Evolutionary conservation across 2,113 vertebrate species (phyloP).

Genomic region (Podocnemis expansa): DNA sequence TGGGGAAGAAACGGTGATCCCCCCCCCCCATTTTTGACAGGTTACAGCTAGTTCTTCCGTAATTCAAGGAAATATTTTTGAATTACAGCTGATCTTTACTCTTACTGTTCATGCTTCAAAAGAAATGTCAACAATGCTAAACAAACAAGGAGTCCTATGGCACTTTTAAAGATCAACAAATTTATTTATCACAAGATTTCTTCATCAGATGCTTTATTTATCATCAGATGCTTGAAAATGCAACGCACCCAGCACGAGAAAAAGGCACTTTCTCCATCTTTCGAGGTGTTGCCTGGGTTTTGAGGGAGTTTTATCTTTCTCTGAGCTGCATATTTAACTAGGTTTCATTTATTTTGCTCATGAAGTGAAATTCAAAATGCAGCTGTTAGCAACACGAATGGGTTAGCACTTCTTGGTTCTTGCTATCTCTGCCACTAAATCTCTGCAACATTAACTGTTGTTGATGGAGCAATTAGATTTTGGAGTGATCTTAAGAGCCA

Average conservation of each 20-base stretch:
- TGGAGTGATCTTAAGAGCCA: neutral
- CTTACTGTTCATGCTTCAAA: too few relatives aligned
- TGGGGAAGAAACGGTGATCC: too few relatives aligned
- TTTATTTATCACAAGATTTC: too few relatives aligned
- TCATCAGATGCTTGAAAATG: too few relatives aligned
- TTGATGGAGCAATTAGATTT: neutral
- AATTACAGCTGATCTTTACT: neutral
- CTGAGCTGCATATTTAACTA: neutral
- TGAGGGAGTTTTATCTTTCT: neutral
- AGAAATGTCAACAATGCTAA: neutral
- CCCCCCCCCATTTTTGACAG: too few relatives aligned
- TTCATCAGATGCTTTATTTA: too few relatives aligned
- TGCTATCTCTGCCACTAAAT: rapidly evolving
- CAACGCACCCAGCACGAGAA: neutral
- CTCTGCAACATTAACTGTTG: rapidly evolving
- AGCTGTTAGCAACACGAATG: neutral
- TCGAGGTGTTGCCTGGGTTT: rapidly evolving
- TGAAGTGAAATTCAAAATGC: neutral
- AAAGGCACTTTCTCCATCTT: rapidly evolving
- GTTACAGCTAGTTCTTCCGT: neutral
- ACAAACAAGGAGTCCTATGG: too few relatives aligned
- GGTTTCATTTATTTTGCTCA: neutral
- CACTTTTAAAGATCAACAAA: too few relatives aligned
- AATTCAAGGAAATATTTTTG: neutral
- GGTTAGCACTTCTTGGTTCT: neutral